phyloP scores from a whole-genome alignment of 2,888 invertebrate genomes.

The Lithophane ornitopus region DNA sequence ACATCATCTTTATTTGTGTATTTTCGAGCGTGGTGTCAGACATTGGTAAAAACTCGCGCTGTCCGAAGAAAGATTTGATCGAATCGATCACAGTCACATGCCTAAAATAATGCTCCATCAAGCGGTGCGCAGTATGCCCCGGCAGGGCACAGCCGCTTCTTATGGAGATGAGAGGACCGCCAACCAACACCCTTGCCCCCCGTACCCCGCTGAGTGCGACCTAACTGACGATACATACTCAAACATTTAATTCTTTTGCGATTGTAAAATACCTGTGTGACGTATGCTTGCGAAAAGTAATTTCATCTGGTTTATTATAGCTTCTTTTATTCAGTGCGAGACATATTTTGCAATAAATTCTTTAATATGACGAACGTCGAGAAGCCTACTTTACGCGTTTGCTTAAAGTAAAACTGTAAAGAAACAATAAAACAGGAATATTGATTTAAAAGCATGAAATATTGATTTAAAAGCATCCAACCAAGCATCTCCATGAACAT shows the following conservation, averaged over 20 bases:
- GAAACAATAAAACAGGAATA: neutral
- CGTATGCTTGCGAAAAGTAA: constrained; percentile 55
- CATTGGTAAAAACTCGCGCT: constrained; percentile 81
- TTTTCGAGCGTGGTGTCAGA: constrained; percentile 62
- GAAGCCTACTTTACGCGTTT: neutral
- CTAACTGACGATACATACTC: constrained; percentile 79
- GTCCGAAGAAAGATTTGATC: constrained; percentile 86
- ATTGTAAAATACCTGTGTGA: constrained; percentile 64
- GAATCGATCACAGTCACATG: constrained; percentile 89
- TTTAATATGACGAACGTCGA: neutral
- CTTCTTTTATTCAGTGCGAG: neutral
- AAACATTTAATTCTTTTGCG: constrained; percentile 76
- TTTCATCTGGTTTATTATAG: constrained; percentile 36
- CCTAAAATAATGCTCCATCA: constrained; percentile 86
- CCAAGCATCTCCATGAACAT: constrained; percentile 6
- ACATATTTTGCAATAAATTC: neutral
- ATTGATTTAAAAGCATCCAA: constrained; percentile 5
- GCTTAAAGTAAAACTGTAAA: neutral
- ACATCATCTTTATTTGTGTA: constrained; percentile 80
- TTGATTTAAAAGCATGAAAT: too few relatives aligned
- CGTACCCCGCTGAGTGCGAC: constrained; percentile 79
- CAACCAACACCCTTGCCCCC: constrained; percentile 78
- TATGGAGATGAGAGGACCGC: constrained; percentile 80
- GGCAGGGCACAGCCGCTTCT: constrained; percentile 73
- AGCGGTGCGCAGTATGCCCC: constrained; percentile 73